Evolutionary conservation across 2,888 invertebrate species (phyloP), one percentile per base, ranked within the genome.

Genomic region (Synergus itoensis): DNA sequence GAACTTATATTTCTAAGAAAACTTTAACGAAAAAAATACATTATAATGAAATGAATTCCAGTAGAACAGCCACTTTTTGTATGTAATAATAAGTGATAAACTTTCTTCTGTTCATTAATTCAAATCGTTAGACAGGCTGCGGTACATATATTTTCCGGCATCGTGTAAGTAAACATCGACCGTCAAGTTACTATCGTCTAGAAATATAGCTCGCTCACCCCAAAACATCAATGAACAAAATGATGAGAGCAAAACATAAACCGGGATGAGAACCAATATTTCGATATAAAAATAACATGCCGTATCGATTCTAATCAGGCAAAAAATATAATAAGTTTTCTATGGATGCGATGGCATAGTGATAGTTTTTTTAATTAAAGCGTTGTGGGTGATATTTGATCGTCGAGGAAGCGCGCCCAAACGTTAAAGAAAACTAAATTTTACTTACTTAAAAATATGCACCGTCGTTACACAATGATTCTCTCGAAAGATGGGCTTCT

Each of bases 371-470:
- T 60, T 60, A 21, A 60, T 18, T 12, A 28, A 28, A 60, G 60
- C 60, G 21, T 60, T 60, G 60, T 60, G 60, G 21, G 21, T 11
- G 60, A 60, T 60, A 60, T 60, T 28, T 60, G 4, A 11, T 60
- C 60, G 21, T 60, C 21, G 21, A 2, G 12, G 60, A 60, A 73
- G 67, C 43, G 43, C 43, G 28, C 36, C n/a, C n/a, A 73, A 73
- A 73, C 11, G 36, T n/a, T 28, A 73, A 53, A n/a, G 48, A 73
- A 53, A 48, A 11, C 28, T 36, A 9, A n/a, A 73, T 7, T n/a
- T 73, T 36, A 16, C 36, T 53, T 73, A 73, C 73, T 48, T 73
- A 16, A 73, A 73, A 73, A 53, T 73, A 53, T 73, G 36, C 36
- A 60, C 21, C 16, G 14, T 16, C 48, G n/a, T 16, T 73, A 53